Base-by-base conservation (phyloP, 2,797 vertebrate genomes). In the Pseudomugil tenellus region DNA sequence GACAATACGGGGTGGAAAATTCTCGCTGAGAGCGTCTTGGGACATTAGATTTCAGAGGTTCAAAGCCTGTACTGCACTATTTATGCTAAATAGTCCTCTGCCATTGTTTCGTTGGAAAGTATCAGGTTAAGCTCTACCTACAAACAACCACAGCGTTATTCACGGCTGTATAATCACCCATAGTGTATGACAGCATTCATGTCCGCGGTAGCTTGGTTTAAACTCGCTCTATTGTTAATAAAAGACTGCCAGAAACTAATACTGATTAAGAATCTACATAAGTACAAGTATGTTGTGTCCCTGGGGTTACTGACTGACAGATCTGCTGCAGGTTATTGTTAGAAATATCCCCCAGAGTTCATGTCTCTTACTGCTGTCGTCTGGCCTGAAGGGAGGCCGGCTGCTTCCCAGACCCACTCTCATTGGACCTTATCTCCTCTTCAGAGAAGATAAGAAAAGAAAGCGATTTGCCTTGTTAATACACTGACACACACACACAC, bases 381-480 rank as follows among this genome's bases (percentile, higher is more conserved):
- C 52, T 7, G 74, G 70, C 62, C 73, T 57, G 37, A 46, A 63
- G 78, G 77, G 79, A 86, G 58, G 61, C 31, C 2, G 25, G 59
- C 76, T 11, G 74, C 76, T 67, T 71, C 84, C 16, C 34, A 79
- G 63, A 77, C 74, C 56, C 8, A 63, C 79, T 81, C 74, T 83
- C 79, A 68, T 77, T 70, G 87, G 82, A 58, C 77, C 74, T 83
- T 83, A 88, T 91, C 87, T 68, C 70, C 13, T 49, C 70, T 67
- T 70, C 49, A 28, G 75, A 71, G 39, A 43, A 76, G 90, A 91
- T 85, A 85, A 90, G 83, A 67, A 66, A 19, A 56, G 88, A 59
- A 65, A 77, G 79, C 86, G 67, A 87, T 91, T 86, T 86, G 84
- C 83, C 79, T 86, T 76, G 82, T 86, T 90, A 90, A 88, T 89